Conservation (phyloP, 2,888 invertebrate genomes). For the Sabellastarte sp. region DNA sequence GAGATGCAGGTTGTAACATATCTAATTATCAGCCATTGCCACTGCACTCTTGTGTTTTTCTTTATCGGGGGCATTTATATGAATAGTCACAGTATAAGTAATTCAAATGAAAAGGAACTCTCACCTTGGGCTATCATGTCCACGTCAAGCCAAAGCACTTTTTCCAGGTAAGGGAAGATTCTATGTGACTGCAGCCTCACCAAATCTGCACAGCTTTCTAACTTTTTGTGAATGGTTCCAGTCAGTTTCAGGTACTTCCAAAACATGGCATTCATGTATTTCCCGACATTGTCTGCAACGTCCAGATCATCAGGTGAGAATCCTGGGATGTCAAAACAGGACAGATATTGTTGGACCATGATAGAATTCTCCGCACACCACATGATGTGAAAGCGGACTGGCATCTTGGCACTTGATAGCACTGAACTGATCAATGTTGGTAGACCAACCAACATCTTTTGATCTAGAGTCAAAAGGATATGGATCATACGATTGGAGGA, state of each 20-base stretch:
- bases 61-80: too few species aligned
- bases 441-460: background rate
- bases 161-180: background rate
- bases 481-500: background rate
- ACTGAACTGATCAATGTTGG: background rate
- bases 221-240: background rate
- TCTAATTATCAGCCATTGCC: too few species aligned
- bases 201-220: background rate
- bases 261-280: background rate
- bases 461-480: background rate
- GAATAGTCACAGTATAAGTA: too few species aligned
- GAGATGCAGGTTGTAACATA: too few species aligned
- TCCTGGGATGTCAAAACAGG: background rate
- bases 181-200: background rate
- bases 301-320: background rate
- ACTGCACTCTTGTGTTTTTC: too few species aligned
- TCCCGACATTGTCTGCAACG: background rate
- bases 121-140: background rate
- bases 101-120: too few species aligned
- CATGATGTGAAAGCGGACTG: background rate
- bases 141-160: background rate
- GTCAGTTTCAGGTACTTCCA: background rate
- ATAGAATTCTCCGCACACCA: background rate
- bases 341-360: background rate
- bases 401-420: background rate